Evolutionary conservation across 1,140 invertebrate genomes (phyloP).

Genomic region (Atopsyche davidsoni): DNA sequence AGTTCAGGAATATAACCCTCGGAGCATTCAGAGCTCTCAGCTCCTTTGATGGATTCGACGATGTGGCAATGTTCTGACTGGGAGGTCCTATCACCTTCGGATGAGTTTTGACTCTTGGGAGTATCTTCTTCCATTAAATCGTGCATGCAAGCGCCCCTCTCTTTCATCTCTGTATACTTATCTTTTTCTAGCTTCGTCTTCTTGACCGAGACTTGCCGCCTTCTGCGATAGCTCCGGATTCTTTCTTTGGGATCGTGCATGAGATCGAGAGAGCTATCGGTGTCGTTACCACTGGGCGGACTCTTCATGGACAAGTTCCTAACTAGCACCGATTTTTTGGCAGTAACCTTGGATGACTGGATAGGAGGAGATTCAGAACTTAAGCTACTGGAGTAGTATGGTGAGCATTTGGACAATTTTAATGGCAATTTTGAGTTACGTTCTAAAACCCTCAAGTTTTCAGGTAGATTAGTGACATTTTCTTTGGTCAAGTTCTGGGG

Average conservation of each 20-base stretch:
- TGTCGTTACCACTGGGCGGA: constrained; percentile 62
- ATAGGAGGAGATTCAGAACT: constrained; percentile 62
- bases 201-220: constrained; percentile 52
- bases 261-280: constrained; percentile 60
- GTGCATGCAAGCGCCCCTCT: constrained; percentile 39
- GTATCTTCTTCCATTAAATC: constrained; percentile 49
- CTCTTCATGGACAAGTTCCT: constrained; percentile 52
- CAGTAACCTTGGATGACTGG: constrained; percentile 51
- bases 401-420: constrained; percentile 55
- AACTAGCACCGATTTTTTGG: constrained; percentile 48
- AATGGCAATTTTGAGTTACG: constrained; percentile 42
- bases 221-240: constrained; percentile 56
- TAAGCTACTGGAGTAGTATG: constrained; percentile 63
- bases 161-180: constrained; percentile 36
- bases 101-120: constrained; percentile 46
- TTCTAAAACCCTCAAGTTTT: constrained; percentile 31
- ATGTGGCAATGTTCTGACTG: constrained; percentile 35
- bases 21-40: constrained; percentile 55
- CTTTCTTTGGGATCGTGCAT: constrained; percentile 53
- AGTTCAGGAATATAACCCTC: constrained; percentile 62
- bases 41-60: constrained; percentile 33
- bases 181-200: constrained; percentile 49
- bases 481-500: constrained; percentile 28
- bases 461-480: constrained; percentile 28
- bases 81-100: constrained; percentile 48